A percentile compares a stretch with the other conserved stretches of the same genome.
Evolutionary conservation across 2,113 vertebrate species (phyloP).

Genomic region (Chrysemys picta): DNA sequence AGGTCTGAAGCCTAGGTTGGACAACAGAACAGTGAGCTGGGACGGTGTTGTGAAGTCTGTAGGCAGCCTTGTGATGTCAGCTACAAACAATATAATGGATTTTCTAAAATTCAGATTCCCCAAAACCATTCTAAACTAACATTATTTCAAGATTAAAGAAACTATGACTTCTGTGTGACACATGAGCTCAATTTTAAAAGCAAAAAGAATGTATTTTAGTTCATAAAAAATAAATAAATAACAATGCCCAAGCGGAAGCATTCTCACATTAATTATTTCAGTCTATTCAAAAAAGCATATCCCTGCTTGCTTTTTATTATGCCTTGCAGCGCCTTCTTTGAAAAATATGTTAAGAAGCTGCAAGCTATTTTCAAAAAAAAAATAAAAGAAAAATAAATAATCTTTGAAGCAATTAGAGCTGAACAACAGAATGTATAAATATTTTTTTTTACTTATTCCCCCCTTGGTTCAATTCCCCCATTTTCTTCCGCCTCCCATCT

Average conservation of each 20-base stretch:
- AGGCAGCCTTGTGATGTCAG: constrained; percentile 68
- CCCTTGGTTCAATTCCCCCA: constrained; percentile 73
- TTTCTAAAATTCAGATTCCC: constrained; percentile 73
- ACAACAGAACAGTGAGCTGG: background rate
- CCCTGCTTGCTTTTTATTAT: constrained; percentile 85
- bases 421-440: constrained; percentile 81
- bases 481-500: constrained; percentile 76
- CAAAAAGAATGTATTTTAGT: constrained; percentile 84
- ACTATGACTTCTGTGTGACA: constrained; percentile 83
- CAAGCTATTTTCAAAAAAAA: constrained; percentile 80
- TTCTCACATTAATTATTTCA: constrained; percentile 87
- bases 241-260: constrained; percentile 80
- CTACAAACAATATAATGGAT: constrained; percentile 74
- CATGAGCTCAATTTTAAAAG: constrained; percentile 85
- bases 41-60: constrained; percentile 35
- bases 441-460: constrained; percentile 80
- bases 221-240: constrained; percentile 66
- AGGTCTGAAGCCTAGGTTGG: constrained; percentile 44
- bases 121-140: constrained; percentile 81
- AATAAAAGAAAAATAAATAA: constrained; percentile 84
- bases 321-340: constrained; percentile 84
- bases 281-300: constrained; percentile 82
- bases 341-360: constrained; percentile 84
- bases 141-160: constrained; percentile 85
- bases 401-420: constrained; percentile 84